Evolutionary conservation across 2,888 invertebrate species (phyloP), one percentile per base, ranked within the genome.

Genomic region (Podotricha telesiphe): DNA sequence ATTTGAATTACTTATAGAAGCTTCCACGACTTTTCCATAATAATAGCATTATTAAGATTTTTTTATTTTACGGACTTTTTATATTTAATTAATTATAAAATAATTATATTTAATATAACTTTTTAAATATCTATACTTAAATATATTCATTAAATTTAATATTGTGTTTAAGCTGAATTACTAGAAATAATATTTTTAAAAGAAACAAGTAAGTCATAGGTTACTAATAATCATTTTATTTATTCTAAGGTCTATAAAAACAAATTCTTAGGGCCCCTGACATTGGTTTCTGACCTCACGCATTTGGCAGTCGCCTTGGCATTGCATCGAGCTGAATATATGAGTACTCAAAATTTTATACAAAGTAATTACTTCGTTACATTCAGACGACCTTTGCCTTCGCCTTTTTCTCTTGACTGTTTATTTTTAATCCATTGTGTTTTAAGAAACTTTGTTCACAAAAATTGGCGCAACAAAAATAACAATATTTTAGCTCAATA

Each of bases 241-340:
- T n/a, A 45, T 17, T 70, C 65, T 65, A 68, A 42, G 47, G 65
- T 62, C 55, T 22, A 51, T 62, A 42, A 62, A 69, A 59, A 82
- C 82, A 83, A 86, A 87, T 84, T 86, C 84, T 82, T 86, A 86
- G 89, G 91, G 89, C 91, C 89, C 91, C 91, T 91, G 91, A 92
- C 91, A 91, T 91, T 91, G 91, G 83, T 80, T 76, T 81, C 79
- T 83, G 88, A 85, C 91, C 91, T 89, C 83, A 82, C 80, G 82
- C 81, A 85, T 92, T 91, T 88, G 91, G 90, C 87, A 88, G 83
- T 88, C 80, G 86, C 92, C 91, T 91, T 91, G 92, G 91, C 92
- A 91, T 87, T 92, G 91, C 88, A 86, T 69, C 75, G 74, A 83
- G 82, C 82, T 83, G 66, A 67, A 67, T 70, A 69, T 68, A 68